Percentiles rank a stretch among this genome's conserved stretches.
phyloP scores from a whole-genome alignment of 2,113 vertebrate species.

The Corythornis madagascariensis region DNA sequence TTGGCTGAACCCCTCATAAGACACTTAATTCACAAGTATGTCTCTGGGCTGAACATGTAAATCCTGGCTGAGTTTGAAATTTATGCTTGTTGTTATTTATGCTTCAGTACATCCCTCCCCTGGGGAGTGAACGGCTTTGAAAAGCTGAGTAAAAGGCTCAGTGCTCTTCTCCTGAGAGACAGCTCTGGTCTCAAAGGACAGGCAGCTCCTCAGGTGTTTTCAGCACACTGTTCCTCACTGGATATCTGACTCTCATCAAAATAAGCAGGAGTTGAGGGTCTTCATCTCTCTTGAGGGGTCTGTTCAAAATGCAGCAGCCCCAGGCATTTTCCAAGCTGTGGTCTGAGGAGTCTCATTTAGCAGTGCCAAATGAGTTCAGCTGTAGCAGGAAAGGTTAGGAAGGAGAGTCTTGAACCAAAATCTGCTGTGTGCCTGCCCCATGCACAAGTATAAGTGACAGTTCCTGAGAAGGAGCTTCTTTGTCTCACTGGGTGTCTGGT shows the following conservation, averaged over 20 bases:
- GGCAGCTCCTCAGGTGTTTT: not conserved
- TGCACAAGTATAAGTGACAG: not conserved
- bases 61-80: not conserved
- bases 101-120: not conserved
- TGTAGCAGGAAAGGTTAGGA: not conserved
- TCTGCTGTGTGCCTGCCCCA: not conserved
- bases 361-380: not conserved
- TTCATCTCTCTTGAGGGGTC: not conserved
- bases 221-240: not conserved
- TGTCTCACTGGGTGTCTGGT: not conserved
- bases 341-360: not conserved
- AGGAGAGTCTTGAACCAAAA: not conserved
- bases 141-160: not conserved
- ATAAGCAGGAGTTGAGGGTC: not conserved
- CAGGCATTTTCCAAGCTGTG: not conserved
- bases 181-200: not conserved
- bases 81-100: not conserved
- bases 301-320: not conserved
- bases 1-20: not conserved
- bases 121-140: not conserved
- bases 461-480: not conserved
- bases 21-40: not conserved
- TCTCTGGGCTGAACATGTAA: not conserved
- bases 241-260: not conserved
- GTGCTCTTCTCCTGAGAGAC: not conserved